Percentiles rank a stretch among this genome's conserved stretches.
These are phyloP conservation scores for Myanophis thanlyinensis DNA, from an alignment of 2,113 vertebrate species.

Conservation along the genomic window DNA sequence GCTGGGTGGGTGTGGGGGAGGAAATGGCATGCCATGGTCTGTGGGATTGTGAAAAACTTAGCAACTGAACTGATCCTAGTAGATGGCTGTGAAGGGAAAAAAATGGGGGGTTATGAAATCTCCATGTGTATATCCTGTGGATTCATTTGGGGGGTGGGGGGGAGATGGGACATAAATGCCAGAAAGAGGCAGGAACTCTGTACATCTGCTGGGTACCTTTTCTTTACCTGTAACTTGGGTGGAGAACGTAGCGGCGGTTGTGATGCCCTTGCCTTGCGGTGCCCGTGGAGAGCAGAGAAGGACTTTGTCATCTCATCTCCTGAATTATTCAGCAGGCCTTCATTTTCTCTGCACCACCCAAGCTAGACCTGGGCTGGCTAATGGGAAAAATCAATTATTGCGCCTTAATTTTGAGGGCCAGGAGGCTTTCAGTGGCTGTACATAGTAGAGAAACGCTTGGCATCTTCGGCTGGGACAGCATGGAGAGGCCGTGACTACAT, in stretches of 20 bases:
- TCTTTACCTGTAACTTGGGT: background rate
- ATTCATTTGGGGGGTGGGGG: background rate
- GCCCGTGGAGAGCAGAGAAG: background rate
- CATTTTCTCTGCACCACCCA: constrained; percentile 52
- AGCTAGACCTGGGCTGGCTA: constrained; percentile 53
- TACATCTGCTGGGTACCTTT: no score
- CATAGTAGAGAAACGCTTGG: constrained; percentile 3
- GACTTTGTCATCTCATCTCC: constrained; percentile 52
- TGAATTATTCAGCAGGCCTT: constrained; percentile 72
- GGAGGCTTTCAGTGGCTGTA: constrained; percentile 39
- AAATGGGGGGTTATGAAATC: background rate
- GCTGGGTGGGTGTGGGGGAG: no score
- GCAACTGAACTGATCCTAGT: background rate
- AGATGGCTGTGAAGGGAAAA: background rate
- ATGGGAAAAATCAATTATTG: constrained; percentile 72
- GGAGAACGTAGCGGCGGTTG: background rate
- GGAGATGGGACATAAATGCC: background rate
- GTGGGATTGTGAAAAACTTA: background rate
- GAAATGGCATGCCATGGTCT: background rate
- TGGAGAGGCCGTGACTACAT: background rate
- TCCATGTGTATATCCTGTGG: background rate
- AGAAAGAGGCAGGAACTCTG: background rate
- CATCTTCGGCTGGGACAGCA: background rate
- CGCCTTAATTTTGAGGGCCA: constrained; percentile 57
- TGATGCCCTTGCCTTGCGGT: background rate